Evolutionary conservation across 2,797 vertebrate genomes (phyloP), one percentile per base, ranked within the genome.

Genomic region (Pipistrellus pygmaeus): DNA sequence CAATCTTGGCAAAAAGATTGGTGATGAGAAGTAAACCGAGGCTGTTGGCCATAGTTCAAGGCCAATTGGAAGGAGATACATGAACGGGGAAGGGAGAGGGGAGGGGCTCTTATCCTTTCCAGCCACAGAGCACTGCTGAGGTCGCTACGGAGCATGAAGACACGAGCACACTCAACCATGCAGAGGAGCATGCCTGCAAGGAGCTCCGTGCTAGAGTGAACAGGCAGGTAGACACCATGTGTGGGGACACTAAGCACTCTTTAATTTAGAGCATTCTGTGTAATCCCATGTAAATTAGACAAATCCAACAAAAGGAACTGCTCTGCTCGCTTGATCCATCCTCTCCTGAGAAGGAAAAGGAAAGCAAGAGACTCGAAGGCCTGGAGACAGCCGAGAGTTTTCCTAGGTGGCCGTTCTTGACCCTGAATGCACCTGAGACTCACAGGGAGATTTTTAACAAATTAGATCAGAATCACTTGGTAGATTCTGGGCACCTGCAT

Each of bases 71-170:
- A 21, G 35, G 35, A 90, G 57, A 44, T 5, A n/a, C 12, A 14
- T 4, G 76, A 35, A 10, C 10, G 11, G 35, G 21, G 15, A 35
- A 9, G 41, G 44, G 44, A 10, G 44, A 10, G 53, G 8, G 53
- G 53, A 18, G 53, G 18, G 5, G 10, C 13, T 35, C 53, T 38
- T 17, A 18, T 6, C 14, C 9, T 48, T 38, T 73, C 35, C 25
- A 2, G n/a, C 10, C 48, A 78, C 8, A 35, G 62, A 27, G 32
- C 15, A 15, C 38, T 1, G 0, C 57, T 10, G 6, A 48, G 57
- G 23, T 23, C 30, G 13, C 21, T 27, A 46, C 0, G 0, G 0
- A 14, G 53, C 12, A 35, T 0, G 11, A 72, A 23, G 57, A 82
- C 15, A 44, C 10, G 13, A 32, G 25, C 13, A 4, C 6, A 6